Percentiles rank a stretch among this genome's conserved stretches.
Evolutionary conservation across 2,888 invertebrate genomes (phyloP).

Genomic region (Dynastes hyllus): DNA sequence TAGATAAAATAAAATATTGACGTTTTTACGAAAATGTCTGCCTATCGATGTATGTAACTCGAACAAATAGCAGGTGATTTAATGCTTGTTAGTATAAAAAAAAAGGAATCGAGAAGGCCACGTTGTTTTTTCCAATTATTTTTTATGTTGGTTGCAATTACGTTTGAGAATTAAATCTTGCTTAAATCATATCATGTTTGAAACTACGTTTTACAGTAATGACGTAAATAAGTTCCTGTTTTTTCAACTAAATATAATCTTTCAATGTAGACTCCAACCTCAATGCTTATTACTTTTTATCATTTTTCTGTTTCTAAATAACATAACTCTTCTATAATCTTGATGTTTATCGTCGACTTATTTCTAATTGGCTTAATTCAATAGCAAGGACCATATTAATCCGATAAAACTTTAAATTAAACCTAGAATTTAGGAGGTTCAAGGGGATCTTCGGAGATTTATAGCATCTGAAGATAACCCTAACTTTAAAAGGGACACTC

Average conservation of each 20-base stretch:
- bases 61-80: no score
- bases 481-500: constrained; percentile 3
- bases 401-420: constrained; percentile 8
- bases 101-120: no score
- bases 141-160: no score
- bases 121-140: no score
- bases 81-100: no score
- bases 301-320: neutral
- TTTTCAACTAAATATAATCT: no score
- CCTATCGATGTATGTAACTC: neutral
- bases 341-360: neutral
- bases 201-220: no score
- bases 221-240: no score
- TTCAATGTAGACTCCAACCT: neutral
- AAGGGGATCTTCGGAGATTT: neutral
- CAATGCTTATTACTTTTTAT: neutral
- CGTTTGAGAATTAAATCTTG: no score
- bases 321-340: neutral
- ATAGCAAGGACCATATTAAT: neutral
- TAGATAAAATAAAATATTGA: neutral
- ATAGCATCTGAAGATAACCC: neutral
- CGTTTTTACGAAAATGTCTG: neutral
- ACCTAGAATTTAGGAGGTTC: neutral
- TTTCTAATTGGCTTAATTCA: constrained; percentile 1
- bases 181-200: no score